Evolutionary conservation across 92 coral and sea anemone genomes (phyloP).

Genomic region (Palythoa heliodiscus): DNA sequence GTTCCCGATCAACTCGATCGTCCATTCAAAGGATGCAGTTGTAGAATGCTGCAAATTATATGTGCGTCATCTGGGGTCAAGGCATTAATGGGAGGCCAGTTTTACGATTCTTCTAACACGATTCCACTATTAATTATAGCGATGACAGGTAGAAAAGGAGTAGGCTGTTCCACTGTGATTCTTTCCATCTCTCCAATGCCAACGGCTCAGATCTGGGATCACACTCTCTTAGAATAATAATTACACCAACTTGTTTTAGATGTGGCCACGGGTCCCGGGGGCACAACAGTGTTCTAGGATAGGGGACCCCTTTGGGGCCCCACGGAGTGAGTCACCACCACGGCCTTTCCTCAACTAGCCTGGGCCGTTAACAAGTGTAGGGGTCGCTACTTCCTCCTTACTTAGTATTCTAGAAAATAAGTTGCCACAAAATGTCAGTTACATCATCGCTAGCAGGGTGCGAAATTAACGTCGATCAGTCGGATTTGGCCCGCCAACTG

Average conservation of each 20-base stretch:
- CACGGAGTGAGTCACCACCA: constrained; percentile 9
- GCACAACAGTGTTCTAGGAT: background rate
- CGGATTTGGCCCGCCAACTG: background rate
- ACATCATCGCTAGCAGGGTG: background rate
- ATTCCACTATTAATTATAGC: background rate
- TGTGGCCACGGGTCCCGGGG: background rate
- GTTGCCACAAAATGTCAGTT: background rate
- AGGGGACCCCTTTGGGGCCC: background rate
- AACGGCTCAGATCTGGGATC: background rate
- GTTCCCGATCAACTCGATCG: background rate
- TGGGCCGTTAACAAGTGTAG: constrained; percentile 75
- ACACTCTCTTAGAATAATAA: background rate
- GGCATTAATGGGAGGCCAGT: background rate
- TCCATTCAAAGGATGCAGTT: too few species aligned
- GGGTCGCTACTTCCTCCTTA: constrained; percentile 42
- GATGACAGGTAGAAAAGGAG: background rate
- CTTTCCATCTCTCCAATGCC: background rate
- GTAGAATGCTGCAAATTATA: too few species aligned
- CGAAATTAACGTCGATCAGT: too few species aligned
- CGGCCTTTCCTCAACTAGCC: constrained; percentile 41
- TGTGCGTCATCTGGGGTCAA: background rate
- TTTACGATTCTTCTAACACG: background rate
- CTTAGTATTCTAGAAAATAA: background rate
- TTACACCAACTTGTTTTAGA: constrained; percentile 8
- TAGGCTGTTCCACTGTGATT: background rate